Evolutionary conservation across 2,113 vertebrate species (phyloP).

Genomic region (Ia io): DNA sequence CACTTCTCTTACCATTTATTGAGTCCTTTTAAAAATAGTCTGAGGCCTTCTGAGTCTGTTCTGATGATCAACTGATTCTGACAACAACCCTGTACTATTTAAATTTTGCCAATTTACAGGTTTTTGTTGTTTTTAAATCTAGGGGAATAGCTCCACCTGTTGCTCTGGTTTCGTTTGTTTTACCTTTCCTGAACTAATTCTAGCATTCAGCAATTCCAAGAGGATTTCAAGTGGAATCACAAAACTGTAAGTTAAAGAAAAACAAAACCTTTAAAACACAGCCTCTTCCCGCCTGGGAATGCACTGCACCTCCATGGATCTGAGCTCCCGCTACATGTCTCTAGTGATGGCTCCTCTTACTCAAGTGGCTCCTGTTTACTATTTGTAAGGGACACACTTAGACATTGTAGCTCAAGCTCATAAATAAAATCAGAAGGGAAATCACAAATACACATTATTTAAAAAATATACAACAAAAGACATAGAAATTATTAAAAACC

Average conservation of each 20-base stretch:
- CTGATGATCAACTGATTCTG: background rate
- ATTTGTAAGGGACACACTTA: background rate
- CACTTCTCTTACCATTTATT: background rate
- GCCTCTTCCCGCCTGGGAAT: background rate
- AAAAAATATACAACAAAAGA: constrained; percentile 5
- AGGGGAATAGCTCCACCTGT: background rate
- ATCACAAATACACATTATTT: background rate
- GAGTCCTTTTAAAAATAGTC: background rate
- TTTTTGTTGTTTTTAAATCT: background rate
- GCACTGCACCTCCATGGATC: background rate
- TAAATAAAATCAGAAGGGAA: background rate
- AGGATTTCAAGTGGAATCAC: background rate
- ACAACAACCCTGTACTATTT: background rate
- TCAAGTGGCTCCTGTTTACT: background rate
- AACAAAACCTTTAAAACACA: constrained; percentile 11
- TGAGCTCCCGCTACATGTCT: background rate
- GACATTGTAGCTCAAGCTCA: background rate
- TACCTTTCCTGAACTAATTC: background rate
- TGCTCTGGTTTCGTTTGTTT: background rate
- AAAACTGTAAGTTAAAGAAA: background rate
- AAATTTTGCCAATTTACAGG: background rate
- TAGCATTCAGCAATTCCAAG: background rate
- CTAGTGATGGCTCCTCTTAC: background rate
- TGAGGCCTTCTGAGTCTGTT: background rate
- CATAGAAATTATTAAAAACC: background rate